A percentile compares a stretch with the other conserved stretches of the same genome.
phyloP scores from a whole-genome alignment of 2,113 vertebrate genomes.

The Setophaga petechia region DNA sequence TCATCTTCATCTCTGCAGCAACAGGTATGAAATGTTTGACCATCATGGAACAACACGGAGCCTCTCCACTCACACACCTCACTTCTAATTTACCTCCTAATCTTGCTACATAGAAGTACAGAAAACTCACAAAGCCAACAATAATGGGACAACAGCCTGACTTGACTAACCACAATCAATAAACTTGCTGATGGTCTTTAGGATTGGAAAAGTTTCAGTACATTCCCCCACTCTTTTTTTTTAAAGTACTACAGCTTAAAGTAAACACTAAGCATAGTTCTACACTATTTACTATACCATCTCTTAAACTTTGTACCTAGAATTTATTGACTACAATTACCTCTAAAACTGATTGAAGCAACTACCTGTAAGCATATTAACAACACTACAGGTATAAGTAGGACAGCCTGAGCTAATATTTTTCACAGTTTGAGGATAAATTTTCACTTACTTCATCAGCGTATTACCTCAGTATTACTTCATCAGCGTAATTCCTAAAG shows the following conservation, averaged over 20 bases:
- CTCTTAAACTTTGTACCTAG: background rate
- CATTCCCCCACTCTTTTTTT: background rate
- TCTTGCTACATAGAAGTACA: background rate
- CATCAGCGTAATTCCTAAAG: background rate
- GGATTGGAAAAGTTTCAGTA: background rate
- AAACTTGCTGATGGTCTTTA: background rate
- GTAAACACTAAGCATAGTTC: background rate
- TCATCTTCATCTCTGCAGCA: background rate
- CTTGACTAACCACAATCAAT: background rate
- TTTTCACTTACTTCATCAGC: background rate
- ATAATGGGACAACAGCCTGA: background rate
- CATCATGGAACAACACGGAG: fast-evolving
- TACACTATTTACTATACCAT: background rate
- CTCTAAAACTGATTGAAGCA: background rate
- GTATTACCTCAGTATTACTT: background rate
- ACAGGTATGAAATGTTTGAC: fast-evolving
- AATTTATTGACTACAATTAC: background rate
- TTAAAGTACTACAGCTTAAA: background rate
- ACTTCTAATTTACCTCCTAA: background rate
- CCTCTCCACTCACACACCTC: fast-evolving
- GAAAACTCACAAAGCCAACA: background rate
- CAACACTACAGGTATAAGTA: background rate
- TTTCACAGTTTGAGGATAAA: background rate
- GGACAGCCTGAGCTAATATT: background rate
- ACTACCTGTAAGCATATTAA: background rate